Evolutionary conservation across 2,888 invertebrate genomes (phyloP).

Genomic region (Drosophila birchii): DNA sequence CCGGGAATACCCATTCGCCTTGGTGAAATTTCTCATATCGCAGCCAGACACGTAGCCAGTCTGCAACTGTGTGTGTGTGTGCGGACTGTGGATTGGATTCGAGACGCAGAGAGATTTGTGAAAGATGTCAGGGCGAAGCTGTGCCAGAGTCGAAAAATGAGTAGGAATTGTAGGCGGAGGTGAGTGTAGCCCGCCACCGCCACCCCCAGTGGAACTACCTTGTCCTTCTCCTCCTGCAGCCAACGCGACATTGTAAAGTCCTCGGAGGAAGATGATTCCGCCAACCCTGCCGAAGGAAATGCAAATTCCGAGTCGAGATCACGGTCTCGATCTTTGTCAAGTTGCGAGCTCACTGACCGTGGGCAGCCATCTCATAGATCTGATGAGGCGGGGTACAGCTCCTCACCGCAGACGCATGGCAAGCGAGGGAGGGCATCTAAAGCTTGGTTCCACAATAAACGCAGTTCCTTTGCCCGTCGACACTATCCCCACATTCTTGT

Average conservation of each 20-base stretch:
- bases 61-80: conserved; percentile 17
- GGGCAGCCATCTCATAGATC: not conserved
- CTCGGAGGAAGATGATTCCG: conserved; percentile 3
- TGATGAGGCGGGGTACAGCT: not conserved
- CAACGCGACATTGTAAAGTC: not conserved
- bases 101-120: conserved; percentile 64
- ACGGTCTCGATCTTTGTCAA: conserved; percentile 1
- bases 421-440: too few relatives aligned
- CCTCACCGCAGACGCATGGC: not conserved
- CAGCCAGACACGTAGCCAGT: conserved; percentile 56
- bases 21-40: conserved; percentile 67
- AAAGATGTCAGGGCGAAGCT: conserved; percentile 67
- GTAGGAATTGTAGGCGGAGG: conserved; percentile 57
- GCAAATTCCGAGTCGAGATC: not conserved
- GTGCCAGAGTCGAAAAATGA: conserved; percentile 61
- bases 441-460: not conserved
- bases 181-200: conserved; percentile 47
- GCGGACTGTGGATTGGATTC: conserved; percentile 11
- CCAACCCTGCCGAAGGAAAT: not conserved
- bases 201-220: not conserved
- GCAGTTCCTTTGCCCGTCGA: not conserved
- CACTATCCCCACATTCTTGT: conserved; percentile 1
- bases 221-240: not conserved
- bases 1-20: conserved; percentile 2
- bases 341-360: not conserved